phyloP scores from a whole-genome alignment of 2,888 invertebrate genomes.

The Cheilosia urbana region DNA sequence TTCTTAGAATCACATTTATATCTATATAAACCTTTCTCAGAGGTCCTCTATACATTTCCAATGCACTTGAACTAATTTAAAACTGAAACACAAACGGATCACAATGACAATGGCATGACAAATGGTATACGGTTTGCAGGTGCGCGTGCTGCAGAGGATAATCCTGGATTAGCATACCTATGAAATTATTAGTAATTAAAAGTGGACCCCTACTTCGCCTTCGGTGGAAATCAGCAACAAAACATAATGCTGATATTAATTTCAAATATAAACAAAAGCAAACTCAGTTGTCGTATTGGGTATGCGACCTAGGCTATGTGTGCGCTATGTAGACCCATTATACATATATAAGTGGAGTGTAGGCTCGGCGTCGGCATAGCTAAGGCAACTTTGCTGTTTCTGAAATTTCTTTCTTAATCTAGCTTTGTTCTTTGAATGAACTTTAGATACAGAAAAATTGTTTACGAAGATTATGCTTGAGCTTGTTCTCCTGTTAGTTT shows the following conservation, averaged over 20 bases:
- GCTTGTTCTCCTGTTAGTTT: too few species aligned
- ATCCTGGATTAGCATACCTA: constrained; percentile 54
- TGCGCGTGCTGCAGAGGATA: constrained; percentile 60
- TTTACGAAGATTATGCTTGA: too few species aligned
- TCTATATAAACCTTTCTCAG: neutral
- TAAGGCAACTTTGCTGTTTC: too few species aligned
- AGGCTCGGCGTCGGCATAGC: too few species aligned
- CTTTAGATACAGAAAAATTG: too few species aligned
- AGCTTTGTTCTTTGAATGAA: too few species aligned
- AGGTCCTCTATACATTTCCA: neutral
- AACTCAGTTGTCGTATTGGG: constrained; percentile 7
- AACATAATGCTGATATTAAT: constrained; percentile 34
- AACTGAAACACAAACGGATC: constrained; percentile 6
- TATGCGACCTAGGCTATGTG: too few species aligned
- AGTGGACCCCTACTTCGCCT: constrained; percentile 20
- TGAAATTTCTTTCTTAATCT: too few species aligned
- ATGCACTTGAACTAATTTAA: constrained; percentile 53
- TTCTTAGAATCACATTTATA: constrained; percentile 5
- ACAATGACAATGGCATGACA: constrained; percentile 1
- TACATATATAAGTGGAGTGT: too few species aligned
- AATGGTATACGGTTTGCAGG: constrained; percentile 37
- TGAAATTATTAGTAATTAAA: constrained; percentile 48
- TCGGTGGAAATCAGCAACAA: constrained; percentile 20
- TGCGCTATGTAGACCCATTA: too few species aligned
- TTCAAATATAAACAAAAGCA: constrained; percentile 44